Evolutionary conservation across 2,113 vertebrate species (phyloP).

Genomic region (Isichthys henryi): DNA sequence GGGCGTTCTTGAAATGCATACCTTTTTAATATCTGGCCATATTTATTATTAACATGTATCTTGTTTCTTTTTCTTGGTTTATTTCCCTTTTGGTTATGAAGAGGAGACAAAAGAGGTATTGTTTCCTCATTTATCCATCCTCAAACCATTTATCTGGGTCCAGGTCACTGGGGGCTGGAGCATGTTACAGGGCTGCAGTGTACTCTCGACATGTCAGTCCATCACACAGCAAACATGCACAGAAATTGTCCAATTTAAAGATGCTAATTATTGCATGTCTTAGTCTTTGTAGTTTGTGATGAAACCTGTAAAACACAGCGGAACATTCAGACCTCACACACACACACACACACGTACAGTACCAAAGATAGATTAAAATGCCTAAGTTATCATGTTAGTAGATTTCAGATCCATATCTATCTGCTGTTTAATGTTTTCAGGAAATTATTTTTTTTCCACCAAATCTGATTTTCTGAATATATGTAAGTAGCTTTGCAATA

Average conservation of each 20-base stretch:
- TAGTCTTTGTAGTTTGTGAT: neutral
- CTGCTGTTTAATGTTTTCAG: neutral
- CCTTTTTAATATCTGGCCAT: neutral
- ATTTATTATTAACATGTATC: neutral
- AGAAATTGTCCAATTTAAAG: neutral
- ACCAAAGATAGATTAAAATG: neutral
- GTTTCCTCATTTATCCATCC: slow-evolving; percentile 7
- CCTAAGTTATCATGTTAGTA: neutral
- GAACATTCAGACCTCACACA: neutral
- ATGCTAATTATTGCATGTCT: neutral
- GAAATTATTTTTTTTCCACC: neutral
- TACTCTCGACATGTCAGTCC: neutral
- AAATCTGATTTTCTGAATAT: neutral
- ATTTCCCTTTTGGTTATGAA: slow-evolving; percentile 44
- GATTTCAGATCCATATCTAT: neutral
- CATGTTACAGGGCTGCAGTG: neutral
- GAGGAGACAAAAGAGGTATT: slow-evolving; percentile 93
- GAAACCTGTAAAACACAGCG: neutral
- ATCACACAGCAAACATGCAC: neutral
- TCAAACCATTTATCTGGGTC: neutral
- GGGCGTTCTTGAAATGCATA: neutral
- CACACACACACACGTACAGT: neutral
- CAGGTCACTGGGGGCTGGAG: neutral
- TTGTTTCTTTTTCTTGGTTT: neutral
- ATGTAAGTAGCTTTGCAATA: neutral